Evolutionary conservation across 1,140 invertebrate species (phyloP).

Genomic region (Anadara kagoshimensis): DNA sequence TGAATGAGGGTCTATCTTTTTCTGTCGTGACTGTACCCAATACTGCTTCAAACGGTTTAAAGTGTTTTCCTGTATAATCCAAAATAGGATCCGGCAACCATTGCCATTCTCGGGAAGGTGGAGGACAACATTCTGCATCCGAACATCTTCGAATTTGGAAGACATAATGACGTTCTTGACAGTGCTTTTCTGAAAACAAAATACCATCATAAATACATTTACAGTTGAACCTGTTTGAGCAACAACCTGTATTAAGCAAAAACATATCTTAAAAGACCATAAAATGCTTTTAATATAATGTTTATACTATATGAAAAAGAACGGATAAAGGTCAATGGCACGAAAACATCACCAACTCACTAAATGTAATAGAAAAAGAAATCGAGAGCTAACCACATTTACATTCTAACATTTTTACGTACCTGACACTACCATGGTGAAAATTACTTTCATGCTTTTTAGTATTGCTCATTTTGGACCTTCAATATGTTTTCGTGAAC

Average conservation of each 20-base stretch:
- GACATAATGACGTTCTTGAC: constrained; percentile 14
- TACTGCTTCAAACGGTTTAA: too few relatives aligned
- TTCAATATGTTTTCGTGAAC: constrained; percentile 2
- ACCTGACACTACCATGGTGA: constrained; percentile 5
- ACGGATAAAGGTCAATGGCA: background rate
- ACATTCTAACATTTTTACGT: constrained; percentile 5
- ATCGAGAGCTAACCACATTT: constrained; percentile 6
- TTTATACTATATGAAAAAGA: constrained; percentile 8
- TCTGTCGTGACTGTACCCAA: too few relatives aligned
- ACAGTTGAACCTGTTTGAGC: too few relatives aligned
- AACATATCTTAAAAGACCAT: constrained; percentile 5
- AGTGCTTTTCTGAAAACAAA: too few relatives aligned
- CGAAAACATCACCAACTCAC: background rate
- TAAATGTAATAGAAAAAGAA: constrained; percentile 8
- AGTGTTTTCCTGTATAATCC: too few relatives aligned
- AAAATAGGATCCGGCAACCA: too few relatives aligned
- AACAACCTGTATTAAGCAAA: too few relatives aligned
- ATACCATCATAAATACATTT: too few relatives aligned
- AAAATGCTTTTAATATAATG: constrained; percentile 3
- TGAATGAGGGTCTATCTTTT: constrained; percentile 27
- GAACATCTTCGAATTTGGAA: constrained; percentile 39
- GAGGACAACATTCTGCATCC: constrained; percentile 23
- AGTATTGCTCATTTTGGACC: constrained; percentile 9
- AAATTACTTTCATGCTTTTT: constrained; percentile 2
- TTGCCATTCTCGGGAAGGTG: background rate